phyloP scores from a whole-genome alignment of 2,797 vertebrate genomes.

The Champsocephalus esox region DNA sequence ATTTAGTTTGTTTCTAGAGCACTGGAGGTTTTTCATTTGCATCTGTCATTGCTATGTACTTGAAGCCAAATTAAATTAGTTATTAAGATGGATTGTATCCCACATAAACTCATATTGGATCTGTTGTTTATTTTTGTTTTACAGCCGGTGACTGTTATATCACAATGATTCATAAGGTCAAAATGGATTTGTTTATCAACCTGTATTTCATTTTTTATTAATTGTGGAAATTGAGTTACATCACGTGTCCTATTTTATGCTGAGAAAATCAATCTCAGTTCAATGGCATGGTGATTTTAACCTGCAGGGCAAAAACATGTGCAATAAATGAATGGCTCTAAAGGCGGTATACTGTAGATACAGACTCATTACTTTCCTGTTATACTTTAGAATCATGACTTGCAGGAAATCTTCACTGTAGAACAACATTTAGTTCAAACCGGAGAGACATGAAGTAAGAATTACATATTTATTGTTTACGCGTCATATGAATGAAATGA shows the following conservation, averaged over 20 bases:
- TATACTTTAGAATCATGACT: slow-evolving; percentile 32
- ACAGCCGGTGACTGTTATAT: background rate
- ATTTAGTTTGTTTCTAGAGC: background rate
- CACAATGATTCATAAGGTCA: background rate
- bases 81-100: background rate
- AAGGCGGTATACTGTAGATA: slow-evolving; percentile 21
- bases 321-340: slow-evolving; percentile 7
- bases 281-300: background rate
- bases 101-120: background rate
- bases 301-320: background rate
- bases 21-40: background rate
- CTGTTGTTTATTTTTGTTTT: background rate
- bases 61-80: background rate
- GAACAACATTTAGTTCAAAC: slow-evolving; percentile 12
- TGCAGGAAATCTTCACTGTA: slow-evolving; percentile 22
- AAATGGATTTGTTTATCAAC: background rate
- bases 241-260: background rate
- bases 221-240: background rate
- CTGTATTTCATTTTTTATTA: background rate
- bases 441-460: no score
- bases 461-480: no score
- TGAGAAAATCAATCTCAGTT: background rate
- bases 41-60: background rate
- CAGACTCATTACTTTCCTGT: slow-evolving; percentile 30
- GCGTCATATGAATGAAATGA: no score